Percentiles rank a stretch among this genome's conserved stretches.
These are phyloP conservation scores for Carcharodon carcharias DNA, from an alignment of 2,797 vertebrate species.

Conservation along the genomic window DNA sequence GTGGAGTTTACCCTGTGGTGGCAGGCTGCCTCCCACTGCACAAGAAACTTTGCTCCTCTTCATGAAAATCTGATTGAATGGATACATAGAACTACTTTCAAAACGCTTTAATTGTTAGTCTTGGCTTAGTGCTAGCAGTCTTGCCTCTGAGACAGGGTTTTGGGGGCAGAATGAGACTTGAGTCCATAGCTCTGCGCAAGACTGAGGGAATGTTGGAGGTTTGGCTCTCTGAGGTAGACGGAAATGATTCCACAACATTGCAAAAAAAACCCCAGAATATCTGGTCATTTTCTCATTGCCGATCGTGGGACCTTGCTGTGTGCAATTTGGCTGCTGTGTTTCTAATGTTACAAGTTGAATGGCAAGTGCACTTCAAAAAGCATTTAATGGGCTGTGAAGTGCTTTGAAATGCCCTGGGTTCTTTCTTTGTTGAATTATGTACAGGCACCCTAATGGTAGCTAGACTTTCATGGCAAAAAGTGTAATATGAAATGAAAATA, in stretches of 20 bases:
- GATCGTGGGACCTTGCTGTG: not conserved
- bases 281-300: not conserved
- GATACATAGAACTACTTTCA: not conserved
- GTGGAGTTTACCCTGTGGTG: not conserved
- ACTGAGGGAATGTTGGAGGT: not conserved
- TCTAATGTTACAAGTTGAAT: not conserved
- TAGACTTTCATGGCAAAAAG: not conserved
- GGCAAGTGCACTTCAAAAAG: not conserved
- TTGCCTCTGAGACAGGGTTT: not conserved
- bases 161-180: not conserved
- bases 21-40: not conserved
- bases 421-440: not conserved
- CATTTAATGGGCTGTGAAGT: not conserved
- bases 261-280: not conserved
- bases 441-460: not conserved
- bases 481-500: not conserved
- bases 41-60: not conserved
- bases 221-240: not conserved
- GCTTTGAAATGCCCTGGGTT: not conserved
- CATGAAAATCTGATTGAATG: not conserved
- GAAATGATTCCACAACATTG: not conserved
- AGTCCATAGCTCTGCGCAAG: not conserved
- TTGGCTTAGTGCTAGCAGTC: not conserved
- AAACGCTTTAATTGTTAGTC: not conserved
- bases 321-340: not conserved